phyloP scores from a whole-genome alignment of 2,113 vertebrate genomes.

The Falco punctatus region DNA sequence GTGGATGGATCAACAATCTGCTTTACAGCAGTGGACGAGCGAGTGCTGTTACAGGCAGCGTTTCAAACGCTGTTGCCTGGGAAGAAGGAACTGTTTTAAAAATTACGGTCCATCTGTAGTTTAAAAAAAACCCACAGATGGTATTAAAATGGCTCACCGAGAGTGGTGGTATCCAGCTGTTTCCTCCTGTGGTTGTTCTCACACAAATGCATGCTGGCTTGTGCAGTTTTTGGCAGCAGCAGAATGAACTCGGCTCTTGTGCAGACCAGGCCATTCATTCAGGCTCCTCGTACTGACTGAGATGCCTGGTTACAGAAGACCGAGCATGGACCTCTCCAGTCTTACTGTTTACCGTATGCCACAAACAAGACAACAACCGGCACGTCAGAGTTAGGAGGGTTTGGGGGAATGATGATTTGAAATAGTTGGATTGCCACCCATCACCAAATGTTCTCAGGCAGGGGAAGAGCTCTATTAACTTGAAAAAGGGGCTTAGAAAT shows the following conservation, averaged over 20 bases:
- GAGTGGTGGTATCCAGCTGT: background rate
- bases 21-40: background rate
- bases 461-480: background rate
- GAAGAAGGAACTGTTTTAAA: background rate
- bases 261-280: accelerated
- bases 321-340: accelerated
- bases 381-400: background rate
- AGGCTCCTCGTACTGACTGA: background rate
- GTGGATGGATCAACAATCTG: background rate
- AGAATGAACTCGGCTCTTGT: background rate
- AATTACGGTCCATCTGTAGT: background rate
- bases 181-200: background rate
- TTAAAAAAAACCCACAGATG: background rate
- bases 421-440: background rate
- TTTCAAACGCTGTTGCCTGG: background rate
- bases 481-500: background rate
- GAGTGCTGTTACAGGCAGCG: background rate
- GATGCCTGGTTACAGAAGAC: background rate
- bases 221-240: background rate
- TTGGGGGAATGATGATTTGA: background rate
- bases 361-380: background rate
- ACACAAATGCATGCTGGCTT: background rate
- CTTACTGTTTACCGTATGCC: background rate
- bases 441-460: background rate
- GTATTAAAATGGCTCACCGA: background rate